These are phyloP conservation scores for Cheilosia urbana DNA, from an alignment of 2,888 invertebrate genomes.

Conservation along the genomic window DNA sequence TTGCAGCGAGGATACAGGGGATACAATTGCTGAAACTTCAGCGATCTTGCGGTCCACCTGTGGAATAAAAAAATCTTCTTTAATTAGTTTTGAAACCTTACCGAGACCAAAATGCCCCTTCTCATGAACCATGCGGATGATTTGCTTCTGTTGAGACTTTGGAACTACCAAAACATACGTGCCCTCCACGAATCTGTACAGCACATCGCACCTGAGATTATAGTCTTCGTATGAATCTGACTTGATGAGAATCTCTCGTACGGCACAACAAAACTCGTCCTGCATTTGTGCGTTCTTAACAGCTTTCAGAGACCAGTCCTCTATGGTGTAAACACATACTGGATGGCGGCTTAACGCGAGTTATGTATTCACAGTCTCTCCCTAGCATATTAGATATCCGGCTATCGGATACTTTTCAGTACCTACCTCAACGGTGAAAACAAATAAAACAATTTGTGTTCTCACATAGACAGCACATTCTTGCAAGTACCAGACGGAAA, in stretches of 20 bases:
- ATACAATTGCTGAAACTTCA: constrained; percentile 56
- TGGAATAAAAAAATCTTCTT: constrained; percentile 50
- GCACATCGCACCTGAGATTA: constrained; percentile 24
- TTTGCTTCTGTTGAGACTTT: constrained; percentile 48
- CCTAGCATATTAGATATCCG: not conserved
- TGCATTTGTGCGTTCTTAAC: not conserved
- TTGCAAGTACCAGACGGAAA: no score
- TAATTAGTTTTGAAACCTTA: constrained; percentile 34
- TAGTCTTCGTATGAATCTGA: constrained; percentile 53
- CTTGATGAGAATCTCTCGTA: constrained; percentile 34
- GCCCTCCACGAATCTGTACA: constrained; percentile 60
- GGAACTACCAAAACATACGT: constrained; percentile 45
- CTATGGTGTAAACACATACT: no score
- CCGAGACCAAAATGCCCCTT: constrained; percentile 47
- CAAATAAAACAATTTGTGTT: no score
- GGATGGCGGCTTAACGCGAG: no score
- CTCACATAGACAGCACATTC: no score
- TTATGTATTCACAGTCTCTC: no score
- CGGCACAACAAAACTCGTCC: constrained; percentile 41
- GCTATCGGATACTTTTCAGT: no score
- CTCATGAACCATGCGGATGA: constrained; percentile 27
- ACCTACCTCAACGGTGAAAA: no score
- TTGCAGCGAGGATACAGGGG: constrained; percentile 56
- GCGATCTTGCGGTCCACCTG: constrained; percentile 29
- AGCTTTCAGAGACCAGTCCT: no score